phyloP scores from a whole-genome alignment of 2,797 vertebrate genomes.

The Anabas testudineus region DNA sequence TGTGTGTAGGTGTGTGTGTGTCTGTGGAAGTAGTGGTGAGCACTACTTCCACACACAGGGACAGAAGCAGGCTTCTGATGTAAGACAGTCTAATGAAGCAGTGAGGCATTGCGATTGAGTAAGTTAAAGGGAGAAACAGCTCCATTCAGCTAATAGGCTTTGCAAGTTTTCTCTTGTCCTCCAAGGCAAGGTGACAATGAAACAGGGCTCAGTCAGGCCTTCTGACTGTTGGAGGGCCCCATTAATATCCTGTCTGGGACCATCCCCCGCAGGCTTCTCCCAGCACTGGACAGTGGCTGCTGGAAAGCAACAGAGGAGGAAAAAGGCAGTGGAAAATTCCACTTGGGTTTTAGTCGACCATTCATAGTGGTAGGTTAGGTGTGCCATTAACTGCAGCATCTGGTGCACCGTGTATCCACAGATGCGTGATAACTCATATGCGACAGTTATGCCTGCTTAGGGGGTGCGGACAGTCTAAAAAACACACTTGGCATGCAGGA shows the following conservation, averaged over 20 bases:
- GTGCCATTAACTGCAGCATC: conserved; percentile 78
- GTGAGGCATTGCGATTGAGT: conserved; percentile 68
- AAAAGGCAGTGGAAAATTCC: conserved; percentile 66
- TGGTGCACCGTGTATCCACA: conserved; percentile 58
- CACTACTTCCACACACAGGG: too few relatives aligned
- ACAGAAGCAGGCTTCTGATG: conserved; percentile 54
- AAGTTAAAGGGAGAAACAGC: conserved; percentile 55
- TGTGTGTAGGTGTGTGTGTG: conserved; percentile 24
- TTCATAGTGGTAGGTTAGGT: conserved; percentile 67
- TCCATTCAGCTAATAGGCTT: conserved; percentile 77
- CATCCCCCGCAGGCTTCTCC: conserved; percentile 69
- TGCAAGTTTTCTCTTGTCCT: conserved; percentile 80
- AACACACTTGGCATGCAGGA: conserved; percentile 57
- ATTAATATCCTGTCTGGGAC: conserved; percentile 80
- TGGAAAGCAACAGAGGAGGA: conserved; percentile 14
- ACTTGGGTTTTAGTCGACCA: conserved; percentile 49
- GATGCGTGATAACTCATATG: conserved; percentile 71
- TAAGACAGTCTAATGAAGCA: conserved; percentile 73
- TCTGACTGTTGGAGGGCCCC: conserved; percentile 73
- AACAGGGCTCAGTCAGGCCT: conserved; percentile 70
- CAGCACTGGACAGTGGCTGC: conserved; percentile 49
- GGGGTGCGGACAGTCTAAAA: conserved; percentile 52
- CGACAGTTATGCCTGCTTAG: conserved; percentile 66
- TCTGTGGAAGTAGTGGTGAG: conserved; percentile 35
- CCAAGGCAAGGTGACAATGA: conserved; percentile 84